Evolutionary conservation across 2,888 invertebrate genomes (phyloP), one percentile per base, ranked within the genome.

Genomic region (Eupithecia tripunctaria): DNA sequence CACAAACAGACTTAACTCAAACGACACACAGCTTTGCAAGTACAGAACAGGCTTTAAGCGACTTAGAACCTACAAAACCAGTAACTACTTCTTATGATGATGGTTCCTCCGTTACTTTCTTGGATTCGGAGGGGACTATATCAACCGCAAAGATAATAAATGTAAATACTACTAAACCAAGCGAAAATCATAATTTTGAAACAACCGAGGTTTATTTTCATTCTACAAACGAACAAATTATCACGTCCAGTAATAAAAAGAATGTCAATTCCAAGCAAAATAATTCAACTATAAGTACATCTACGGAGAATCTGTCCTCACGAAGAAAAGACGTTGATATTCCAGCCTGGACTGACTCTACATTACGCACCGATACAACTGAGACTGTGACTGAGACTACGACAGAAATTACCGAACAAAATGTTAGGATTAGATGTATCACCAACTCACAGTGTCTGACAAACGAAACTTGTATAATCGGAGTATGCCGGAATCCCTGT

Each of bases 401-500:
- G 74, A 77, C 81, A 77, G 85, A 81, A 76, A 84, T 78, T 68
- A 80, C 78, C 78, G 89, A 90, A 83, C 74, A 79, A 70, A 77
- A 82, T 76, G 82, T 82, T 88, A 91, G 90, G 83, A 85, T 81
- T 79, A 84, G 89, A 84, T 97, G 97, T 94, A 94, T 93, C 84
- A 91, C 90, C 84, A 95, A 96, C 88, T 89, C 89, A 80, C 95
- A 97, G 85, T 97, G 97, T 89, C 90, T 94, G 79, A 91, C 92
- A 84, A 93, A 95, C 83, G 95, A 96, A 89, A 94, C 95, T 83
- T 97, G 97, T 90, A 89, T 95, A 82, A 93, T 93, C 83, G 95
- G 95, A 91, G 91, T 93, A 88, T 96, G 96, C 90, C 93, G 95
- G 90, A 95, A 96, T 88, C 95, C 96, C 82, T 96, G 96, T 90